A percentile compares a stretch with the other conserved stretches of the same genome.
Evolutionary conservation across 1,140 invertebrate genomes (phyloP).

Genomic region (Psix sp.): DNA sequence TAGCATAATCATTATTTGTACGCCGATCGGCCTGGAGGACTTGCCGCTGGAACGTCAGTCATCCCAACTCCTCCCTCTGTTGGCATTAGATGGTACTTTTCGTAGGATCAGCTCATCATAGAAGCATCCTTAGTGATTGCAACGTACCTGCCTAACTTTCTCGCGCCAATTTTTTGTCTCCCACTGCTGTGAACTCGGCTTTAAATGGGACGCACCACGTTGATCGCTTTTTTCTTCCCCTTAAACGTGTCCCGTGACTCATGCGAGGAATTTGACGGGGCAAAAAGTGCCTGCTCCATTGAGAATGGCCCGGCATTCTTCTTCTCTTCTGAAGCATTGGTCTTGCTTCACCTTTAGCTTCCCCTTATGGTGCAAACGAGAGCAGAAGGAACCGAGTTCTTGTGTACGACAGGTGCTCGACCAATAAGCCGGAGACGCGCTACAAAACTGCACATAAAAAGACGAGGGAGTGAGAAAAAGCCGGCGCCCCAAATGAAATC

Average conservation of each 20-base stretch:
- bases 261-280: constrained; percentile 21
- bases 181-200: no score
- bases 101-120: no score
- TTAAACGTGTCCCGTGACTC: constrained; percentile 13
- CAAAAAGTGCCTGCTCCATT: constrained; percentile 26
- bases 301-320: constrained; percentile 2
- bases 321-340: not conserved
- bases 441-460: constrained; percentile 32
- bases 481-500: constrained; percentile 53
- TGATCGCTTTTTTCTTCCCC: constrained; percentile 5
- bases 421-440: constrained; percentile 54
- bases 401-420: constrained; percentile 59
- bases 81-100: constrained; percentile 5
- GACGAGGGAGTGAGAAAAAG: constrained; percentile 28
- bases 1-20: constrained; percentile 60
- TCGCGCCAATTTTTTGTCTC: no score
- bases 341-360: no score
- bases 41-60: constrained; percentile 46
- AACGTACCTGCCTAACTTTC: no score
- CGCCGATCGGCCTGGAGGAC: constrained; percentile 50
- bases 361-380: no score
- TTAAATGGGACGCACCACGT: no score
- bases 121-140: no score
- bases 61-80: constrained; percentile 22
- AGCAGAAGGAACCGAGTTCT: constrained; percentile 43